Evolutionary conservation across 2,797 vertebrate species (phyloP).

Genomic region (Platyrinchus mystaceus): DNA sequence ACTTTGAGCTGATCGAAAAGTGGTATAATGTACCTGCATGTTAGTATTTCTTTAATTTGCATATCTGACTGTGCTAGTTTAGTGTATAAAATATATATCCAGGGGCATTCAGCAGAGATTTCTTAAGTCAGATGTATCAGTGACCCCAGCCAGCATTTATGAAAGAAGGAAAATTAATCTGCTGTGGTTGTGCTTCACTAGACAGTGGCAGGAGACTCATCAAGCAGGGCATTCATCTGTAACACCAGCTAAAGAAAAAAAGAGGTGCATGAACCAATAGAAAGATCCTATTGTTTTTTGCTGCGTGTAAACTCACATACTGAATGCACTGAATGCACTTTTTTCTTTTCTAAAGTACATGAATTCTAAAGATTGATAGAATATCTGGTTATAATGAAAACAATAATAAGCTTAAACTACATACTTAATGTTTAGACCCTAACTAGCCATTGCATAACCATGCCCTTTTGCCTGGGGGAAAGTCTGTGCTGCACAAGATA

Average conservation of each 20-base stretch:
- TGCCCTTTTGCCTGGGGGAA: not conserved
- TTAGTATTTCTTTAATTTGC: not conserved
- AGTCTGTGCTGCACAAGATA: not conserved
- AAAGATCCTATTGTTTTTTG: not conserved
- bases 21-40: not conserved
- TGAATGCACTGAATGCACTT: not conserved
- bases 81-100: not conserved
- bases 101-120: not conserved
- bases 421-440: not conserved
- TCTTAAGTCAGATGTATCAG: not conserved
- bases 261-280: rapidly evolving
- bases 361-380: not conserved
- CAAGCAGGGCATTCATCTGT: rapidly evolving
- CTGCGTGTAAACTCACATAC: not conserved
- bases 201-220: not conserved
- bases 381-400: not conserved
- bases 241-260: not conserved
- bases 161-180: not conserved
- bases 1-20: not conserved
- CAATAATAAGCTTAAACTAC: not conserved
- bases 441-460: not conserved
- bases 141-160: not conserved
- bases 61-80: not conserved
- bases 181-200: not conserved
- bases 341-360: not conserved